phyloP scores from a whole-genome alignment of 2,888 invertebrate genomes.

The Ligdia adustata region DNA sequence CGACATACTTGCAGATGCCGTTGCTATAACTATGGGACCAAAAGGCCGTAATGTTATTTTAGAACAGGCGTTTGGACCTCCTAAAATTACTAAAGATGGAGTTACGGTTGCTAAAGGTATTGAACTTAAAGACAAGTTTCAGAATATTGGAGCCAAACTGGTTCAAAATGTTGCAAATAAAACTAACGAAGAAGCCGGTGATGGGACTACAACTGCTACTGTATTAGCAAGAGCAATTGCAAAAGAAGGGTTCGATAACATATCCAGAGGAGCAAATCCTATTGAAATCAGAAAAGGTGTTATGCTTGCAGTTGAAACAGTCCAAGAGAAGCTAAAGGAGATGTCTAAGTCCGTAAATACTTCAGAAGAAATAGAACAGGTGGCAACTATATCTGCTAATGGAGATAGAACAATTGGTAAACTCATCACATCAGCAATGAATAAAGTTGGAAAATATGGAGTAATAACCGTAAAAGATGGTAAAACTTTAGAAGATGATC shows the following conservation, averaged over 20 bases:
- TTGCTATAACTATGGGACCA: slow-evolving; percentile 99
- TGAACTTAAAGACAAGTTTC: slow-evolving; percentile 98
- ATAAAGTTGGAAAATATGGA: slow-evolving; percentile 97
- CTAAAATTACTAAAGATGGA: slow-evolving; percentile 99
- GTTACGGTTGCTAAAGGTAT: slow-evolving; percentile 99
- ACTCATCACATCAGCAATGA: slow-evolving; percentile 98
- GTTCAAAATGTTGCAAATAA: slow-evolving; percentile 99
- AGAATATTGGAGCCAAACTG: slow-evolving; percentile 98
- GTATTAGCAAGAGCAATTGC: slow-evolving; percentile 98
- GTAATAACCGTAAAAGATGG: slow-evolving; percentile 99
- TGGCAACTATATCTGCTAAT: slow-evolving; percentile 99
- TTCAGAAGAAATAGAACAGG: slow-evolving; percentile 99
- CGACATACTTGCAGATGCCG: slow-evolving; percentile 98
- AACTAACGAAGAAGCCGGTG: slow-evolving; percentile 99
- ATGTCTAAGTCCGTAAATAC: slow-evolving; percentile 97
- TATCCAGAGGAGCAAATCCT: slow-evolving; percentile 98
- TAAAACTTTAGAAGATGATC: slow-evolving; percentile 96
- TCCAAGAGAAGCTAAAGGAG: slow-evolving; percentile 91
- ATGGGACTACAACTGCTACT: slow-evolving; percentile 99
- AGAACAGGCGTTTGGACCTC: slow-evolving; percentile 99
- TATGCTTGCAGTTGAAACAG: slow-evolving; percentile 96
- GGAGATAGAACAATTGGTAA: slow-evolving; percentile 96
- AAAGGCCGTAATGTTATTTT: slow-evolving; percentile 99
- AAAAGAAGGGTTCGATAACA: slow-evolving; percentile 98
- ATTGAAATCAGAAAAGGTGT: slow-evolving; percentile 96